Evolutionary conservation across 1,140 invertebrate genomes (phyloP).

Genomic region (Aricia agestis): DNA sequence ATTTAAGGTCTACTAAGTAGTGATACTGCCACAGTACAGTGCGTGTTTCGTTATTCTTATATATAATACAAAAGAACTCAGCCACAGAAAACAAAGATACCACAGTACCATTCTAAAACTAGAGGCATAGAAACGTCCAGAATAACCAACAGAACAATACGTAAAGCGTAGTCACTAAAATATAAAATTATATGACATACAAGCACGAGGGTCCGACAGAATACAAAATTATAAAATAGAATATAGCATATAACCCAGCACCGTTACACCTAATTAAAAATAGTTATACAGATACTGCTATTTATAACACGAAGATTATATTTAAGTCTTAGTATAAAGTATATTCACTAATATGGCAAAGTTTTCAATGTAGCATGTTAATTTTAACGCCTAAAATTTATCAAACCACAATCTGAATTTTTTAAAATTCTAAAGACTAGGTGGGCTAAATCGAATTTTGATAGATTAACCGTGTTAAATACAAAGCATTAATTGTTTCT

Average conservation of each 20-base stretch:
- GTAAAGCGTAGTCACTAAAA: slow-evolving; percentile 51
- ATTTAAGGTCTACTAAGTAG: not conserved
- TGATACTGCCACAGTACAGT: slow-evolving; percentile 33
- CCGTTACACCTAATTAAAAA: slow-evolving; percentile 69
- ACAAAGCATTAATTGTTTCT: slow-evolving; percentile 11
- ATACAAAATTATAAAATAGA: slow-evolving; percentile 68
- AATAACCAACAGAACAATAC: slow-evolving; percentile 73
- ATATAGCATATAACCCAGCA: slow-evolving; percentile 71
- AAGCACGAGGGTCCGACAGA: slow-evolving; percentile 66
- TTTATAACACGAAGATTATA: slow-evolving; percentile 65
- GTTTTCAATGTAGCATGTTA: slow-evolving; percentile 74
- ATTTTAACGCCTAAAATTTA: slow-evolving; percentile 54
- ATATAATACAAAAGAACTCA: slow-evolving; percentile 42
- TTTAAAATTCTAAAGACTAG: slow-evolving; percentile 68
- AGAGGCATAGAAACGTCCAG: slow-evolving; percentile 44
- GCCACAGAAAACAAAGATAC: slow-evolving; percentile 37
- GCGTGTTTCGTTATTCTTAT: slow-evolving; percentile 37
- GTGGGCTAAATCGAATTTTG: slow-evolving; percentile 70
- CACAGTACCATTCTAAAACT: slow-evolving; percentile 41
- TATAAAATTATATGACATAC: slow-evolving; percentile 60
- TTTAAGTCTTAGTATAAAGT: slow-evolving; percentile 72
- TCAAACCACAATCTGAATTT: slow-evolving; percentile 55
- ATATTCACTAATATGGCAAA: slow-evolving; percentile 75
- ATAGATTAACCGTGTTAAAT: slow-evolving; percentile 30
- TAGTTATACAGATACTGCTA: slow-evolving; percentile 62